Evolutionary conservation across 2,888 invertebrate species (phyloP).

Genomic region (Nebria salina): DNA sequence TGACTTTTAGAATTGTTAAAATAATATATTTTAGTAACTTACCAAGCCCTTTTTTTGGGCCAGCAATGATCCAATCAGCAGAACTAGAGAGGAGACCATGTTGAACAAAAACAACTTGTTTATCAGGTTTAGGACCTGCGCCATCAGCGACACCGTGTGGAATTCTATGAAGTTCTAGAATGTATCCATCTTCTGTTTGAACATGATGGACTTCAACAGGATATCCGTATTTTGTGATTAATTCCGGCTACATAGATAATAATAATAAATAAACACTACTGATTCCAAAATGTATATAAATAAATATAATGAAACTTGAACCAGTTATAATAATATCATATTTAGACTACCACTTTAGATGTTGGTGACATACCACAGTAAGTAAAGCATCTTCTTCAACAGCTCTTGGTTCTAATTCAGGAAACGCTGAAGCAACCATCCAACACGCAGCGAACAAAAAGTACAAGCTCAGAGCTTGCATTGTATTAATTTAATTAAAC

Average conservation of each 20-base stretch:
- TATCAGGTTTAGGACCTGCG: slow-evolving; percentile 61
- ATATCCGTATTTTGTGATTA: slow-evolving; percentile 57
- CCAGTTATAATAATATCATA: too few species aligned
- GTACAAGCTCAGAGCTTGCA: background rate
- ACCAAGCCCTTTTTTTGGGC: slow-evolving; percentile 62
- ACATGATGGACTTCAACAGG: slow-evolving; percentile 57
- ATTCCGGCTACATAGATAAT: slow-evolving; percentile 54
- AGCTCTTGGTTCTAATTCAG: background rate
- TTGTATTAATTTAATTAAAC: slow-evolving; percentile 6
- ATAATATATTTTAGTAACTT: slow-evolving; percentile 28
- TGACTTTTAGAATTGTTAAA: background rate
- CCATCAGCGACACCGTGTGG: slow-evolving; percentile 56
- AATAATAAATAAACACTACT: background rate
- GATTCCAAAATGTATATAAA: too few species aligned
- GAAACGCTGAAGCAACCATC: background rate
- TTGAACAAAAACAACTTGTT: slow-evolving; percentile 59
- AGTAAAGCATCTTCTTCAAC: slow-evolving; percentile 48
- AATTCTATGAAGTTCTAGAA: slow-evolving; percentile 65
- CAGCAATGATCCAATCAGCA: slow-evolving; percentile 65
- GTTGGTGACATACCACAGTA: slow-evolving; percentile 45
- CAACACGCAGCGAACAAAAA: background rate
- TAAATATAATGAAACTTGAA: too few species aligned
- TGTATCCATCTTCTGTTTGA: slow-evolving; percentile 64
- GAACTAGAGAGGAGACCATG: slow-evolving; percentile 65
- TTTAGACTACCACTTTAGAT: background rate